Evolutionary conservation across 2,113 vertebrate species (phyloP), one percentile per base, ranked within the genome.

Genomic region (Phrynosoma platyrhinos): DNA sequence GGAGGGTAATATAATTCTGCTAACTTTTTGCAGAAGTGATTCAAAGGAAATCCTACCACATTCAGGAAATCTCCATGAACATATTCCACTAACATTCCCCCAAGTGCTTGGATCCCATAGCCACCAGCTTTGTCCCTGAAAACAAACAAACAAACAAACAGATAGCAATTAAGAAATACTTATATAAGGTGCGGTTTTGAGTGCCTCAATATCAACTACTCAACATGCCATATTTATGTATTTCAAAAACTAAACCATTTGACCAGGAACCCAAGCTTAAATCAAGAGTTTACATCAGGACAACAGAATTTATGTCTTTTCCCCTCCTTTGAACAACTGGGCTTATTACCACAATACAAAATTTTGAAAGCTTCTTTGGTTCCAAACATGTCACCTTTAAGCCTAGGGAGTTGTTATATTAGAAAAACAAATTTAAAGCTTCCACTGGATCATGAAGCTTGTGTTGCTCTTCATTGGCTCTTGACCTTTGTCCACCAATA

Each of bases 91-190:
- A 99, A 93, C 98, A 99, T 99, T 13, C 98, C 98, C 5, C 98
- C 99, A 0, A 99, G 97, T 1, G 98, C 97, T 95, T 99, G 99
- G 90, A 99, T 99, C 14, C 98, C 98, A n/a, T 99, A 99, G 64
- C 98, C 98, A 1, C 99, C 99, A 1, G 99, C 99, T 88, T 99
- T 99, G 96, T 99, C 99, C 98, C 98, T 99, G 90, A 0, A 85
- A 53, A 8, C 36, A 1, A 85, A 13, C 5, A 89, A 53, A 89
- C 9, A 18, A 18, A 71, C 14, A 82, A 6, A 68, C 8, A 6
- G 20, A 36, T 21, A 36, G 1, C 9, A 21, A 52, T 13, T 20
- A 9, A 30, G 13, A 30, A 40, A 16, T 9, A 25, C 5, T 85
- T 79, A 77, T 30, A 55, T 20, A 69, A 21, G 14, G n/a, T 32